Evolutionary conservation across 1,140 invertebrate genomes (phyloP), one percentile per base, ranked within the genome.

Genomic region (Ganaspis sp.): DNA sequence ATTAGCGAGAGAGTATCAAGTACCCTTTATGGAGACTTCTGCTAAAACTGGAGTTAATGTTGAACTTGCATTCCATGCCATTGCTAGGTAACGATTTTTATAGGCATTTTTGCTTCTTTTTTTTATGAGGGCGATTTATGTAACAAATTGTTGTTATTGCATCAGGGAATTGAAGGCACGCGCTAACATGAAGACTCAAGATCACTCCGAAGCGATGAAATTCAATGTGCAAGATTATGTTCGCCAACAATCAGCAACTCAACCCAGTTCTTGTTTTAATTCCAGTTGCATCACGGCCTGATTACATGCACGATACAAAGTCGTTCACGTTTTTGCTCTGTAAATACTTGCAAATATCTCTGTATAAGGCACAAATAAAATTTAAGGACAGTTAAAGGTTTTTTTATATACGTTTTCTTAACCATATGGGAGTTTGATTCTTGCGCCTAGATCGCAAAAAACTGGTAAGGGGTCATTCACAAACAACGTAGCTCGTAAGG

Each of bases 11-110:
- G 95, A 96, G 90, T 95, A 97, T 89, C 94, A 94, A 89, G 95
- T 97, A 64, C 93, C 95, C 72, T 97, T 97, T 92, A 96, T 96
- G 95, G 96, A 97, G 92, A 96, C 96, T 53, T 96, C 95, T 19
- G 96, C 96, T 38, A 96, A 96, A 92, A 96, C 95, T 84, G 95
- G 96, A 83, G 93, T 95, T 82, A 96, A 97, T 87, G 96, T 97
- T 75, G 96, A 96, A 88, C 92, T 95, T 82, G 95, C 95, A 75
- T 97, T 96, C 90, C 93, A 94, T 85, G 95, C 95, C 53, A 94
- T 96, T 81, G 96, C 96, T 73, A 95, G 95, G 93, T 93, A 87
- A 84, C 78, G 23, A 58, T 1, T 12, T n/a, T n/a, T 23, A 64
- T 4, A 26, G 3, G 6, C 4, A 58, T 9, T 29, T 64, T 64